Base-by-base conservation (phyloP, 2,797 vertebrate species). In the Chloroceryle amazona region DNA sequence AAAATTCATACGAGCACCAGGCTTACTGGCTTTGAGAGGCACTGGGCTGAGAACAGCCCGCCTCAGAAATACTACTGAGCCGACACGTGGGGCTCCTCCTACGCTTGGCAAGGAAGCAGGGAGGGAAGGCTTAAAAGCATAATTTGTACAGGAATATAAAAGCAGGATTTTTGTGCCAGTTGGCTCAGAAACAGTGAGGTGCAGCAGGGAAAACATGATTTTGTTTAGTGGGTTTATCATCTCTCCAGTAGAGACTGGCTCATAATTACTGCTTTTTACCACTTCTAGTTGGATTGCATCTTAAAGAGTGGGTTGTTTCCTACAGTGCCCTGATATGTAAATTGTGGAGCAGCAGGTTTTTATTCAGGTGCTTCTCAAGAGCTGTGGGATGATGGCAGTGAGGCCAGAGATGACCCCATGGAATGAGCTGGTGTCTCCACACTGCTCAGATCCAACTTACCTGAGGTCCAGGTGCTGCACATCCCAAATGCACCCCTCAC, bases 111-210 rank as follows among this genome's bases (percentile, higher is more conserved):
- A 78, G 81, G 78, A 89, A 81, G 96, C 91, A 96, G 75, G 80
- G 74, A 90, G 86, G 91, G 73, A 79, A 91, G 57, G 73, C 66
- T 94, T 73, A n/a, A 87, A 96, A 94, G 82, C 37, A 28, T 73
- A 10, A 80, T 90, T 94, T 95, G 66, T 78, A 70, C 73, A 81
- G 86, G 96, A 93, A 96, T 73, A 68, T 81, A 91, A 96, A 87
- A 70, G 67, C 89, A 28, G 12, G 0, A 0, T 65, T 46, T 67
- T 49, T 66, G 72, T 86, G 79, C 86, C 87, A 97, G 26, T 71
- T 95, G 96, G 86, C 85, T 96, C 7, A 9, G 86, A 97, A 94
- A 90, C 93, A 95, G 94, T 2, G 54, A 97, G 90, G 90, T 86
- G 81, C 86, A 92, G 88, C 85, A 62, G 80, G 80, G 68, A 90